Conservation (phyloP, 1,140 invertebrate genomes). For the Cataglyphis hispanica region DNA sequence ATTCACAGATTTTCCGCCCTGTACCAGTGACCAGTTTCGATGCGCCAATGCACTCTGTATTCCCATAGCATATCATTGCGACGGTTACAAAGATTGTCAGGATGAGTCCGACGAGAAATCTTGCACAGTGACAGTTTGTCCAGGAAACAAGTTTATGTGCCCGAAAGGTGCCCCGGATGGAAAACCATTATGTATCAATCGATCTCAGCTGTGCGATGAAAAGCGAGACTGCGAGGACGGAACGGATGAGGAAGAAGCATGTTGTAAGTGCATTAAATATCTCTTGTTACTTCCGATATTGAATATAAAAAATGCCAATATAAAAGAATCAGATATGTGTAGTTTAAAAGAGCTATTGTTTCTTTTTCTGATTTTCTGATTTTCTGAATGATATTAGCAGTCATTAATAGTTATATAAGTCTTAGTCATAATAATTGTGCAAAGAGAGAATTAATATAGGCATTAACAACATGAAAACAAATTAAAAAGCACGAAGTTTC, state of each 20-base stretch:
- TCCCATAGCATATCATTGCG: constrained; percentile 93
- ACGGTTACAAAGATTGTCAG: constrained; percentile 93
- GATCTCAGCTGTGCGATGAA: constrained; percentile 95
- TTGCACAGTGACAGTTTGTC: constrained; percentile 95
- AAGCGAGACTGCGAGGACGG: constrained; percentile 96
- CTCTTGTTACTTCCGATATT: background rate
- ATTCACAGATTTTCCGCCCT: constrained; percentile 92
- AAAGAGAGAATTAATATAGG: background rate
- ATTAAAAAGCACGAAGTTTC: constrained; percentile 27
- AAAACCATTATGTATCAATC: constrained; percentile 94
- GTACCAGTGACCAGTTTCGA: constrained; percentile 96
- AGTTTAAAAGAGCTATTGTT: too few relatives aligned
- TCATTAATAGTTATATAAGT: constrained; percentile 4
- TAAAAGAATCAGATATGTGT: too few relatives aligned
- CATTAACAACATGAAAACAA: background rate
- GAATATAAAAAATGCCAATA: too few relatives aligned
- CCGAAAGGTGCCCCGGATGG: constrained; percentile 91
- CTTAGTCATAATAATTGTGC: background rate
- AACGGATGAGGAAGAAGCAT: constrained; percentile 95
- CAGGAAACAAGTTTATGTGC: constrained; percentile 96
- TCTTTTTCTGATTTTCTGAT: background rate
- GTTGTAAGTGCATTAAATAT: constrained; percentile 90
- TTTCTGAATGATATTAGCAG: background rate
- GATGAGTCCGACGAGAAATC: constrained; percentile 96
- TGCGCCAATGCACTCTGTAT: constrained; percentile 98